Evolutionary conservation across 2,888 invertebrate genomes (phyloP).

Genomic region (Eupithecia inturbata): DNA sequence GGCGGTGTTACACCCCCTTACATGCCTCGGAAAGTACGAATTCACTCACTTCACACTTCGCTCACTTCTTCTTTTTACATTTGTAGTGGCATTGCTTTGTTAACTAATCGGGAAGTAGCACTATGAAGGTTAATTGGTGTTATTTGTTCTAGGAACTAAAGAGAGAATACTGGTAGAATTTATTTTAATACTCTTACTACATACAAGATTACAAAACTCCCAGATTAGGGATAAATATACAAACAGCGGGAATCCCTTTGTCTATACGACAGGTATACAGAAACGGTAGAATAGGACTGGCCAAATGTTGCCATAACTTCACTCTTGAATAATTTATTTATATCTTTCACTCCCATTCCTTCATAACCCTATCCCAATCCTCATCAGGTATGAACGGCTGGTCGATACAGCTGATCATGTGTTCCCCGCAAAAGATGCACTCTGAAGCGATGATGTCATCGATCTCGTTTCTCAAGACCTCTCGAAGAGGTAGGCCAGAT

Average conservation of each 20-base stretch:
- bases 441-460: conserved; percentile 96
- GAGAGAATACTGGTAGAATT: neutral
- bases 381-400: conserved; percentile 93
- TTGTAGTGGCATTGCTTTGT: no score
- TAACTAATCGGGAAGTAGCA: no score
- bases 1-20: no score
- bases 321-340: neutral
- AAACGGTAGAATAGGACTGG: neutral
- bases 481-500: conserved; percentile 82
- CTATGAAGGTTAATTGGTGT: no score
- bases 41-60: no score
- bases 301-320: neutral
- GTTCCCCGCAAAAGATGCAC: conserved; percentile 96
- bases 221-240: neutral
- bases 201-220: neutral
- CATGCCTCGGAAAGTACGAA: no score
- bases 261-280: neutral
- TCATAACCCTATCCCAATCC: conserved; percentile 91
- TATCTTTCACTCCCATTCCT: conserved; percentile 89
- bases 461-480: conserved; percentile 90
- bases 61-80: no score
- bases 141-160: neutral
- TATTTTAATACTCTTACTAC: neutral
- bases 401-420: conserved; percentile 95
- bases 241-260: neutral